phyloP scores from a whole-genome alignment of 2,797 vertebrate species.

The Enteromius viviparus region DNA sequence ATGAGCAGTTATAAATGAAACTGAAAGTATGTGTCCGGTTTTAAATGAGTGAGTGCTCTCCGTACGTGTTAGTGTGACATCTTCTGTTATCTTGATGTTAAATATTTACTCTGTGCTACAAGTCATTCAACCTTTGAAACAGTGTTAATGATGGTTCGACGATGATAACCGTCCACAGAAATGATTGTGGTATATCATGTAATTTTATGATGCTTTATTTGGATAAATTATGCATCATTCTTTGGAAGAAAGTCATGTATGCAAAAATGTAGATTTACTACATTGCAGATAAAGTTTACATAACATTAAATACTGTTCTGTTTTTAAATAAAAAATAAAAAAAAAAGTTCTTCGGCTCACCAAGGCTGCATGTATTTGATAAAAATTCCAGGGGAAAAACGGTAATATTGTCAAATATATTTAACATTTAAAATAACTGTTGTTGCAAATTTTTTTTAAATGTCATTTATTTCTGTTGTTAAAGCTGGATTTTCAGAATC shows the following conservation, averaged over 20 bases:
- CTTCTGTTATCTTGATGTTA: conserved; percentile 33
- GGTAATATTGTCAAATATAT: too few species aligned
- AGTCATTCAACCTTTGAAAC: conserved; percentile 52
- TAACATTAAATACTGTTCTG: background rate
- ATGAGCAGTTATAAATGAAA: background rate
- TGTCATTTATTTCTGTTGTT: too few species aligned
- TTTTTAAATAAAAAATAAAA: too few species aligned
- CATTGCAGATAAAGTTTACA: background rate
- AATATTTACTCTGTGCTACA: conserved; percentile 49
- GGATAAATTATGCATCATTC: background rate
- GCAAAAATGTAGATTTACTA: background rate
- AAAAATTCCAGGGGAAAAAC: background rate
- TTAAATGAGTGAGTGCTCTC: background rate
- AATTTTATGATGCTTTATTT: background rate
- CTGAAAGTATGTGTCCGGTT: background rate
- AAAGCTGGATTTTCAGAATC: too few species aligned
- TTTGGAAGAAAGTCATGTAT: background rate
- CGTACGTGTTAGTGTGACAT: background rate
- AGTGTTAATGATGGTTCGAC: conserved; percentile 12
- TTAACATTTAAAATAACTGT: too few species aligned
- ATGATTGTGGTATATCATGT: background rate
- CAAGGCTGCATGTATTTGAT: background rate
- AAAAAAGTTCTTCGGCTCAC: background rate
- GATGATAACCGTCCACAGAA: background rate
- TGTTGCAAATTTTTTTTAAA: too few species aligned